Evolutionary conservation across 2,113 vertebrate species (phyloP).

Genomic region (Sorex araneus): DNA sequence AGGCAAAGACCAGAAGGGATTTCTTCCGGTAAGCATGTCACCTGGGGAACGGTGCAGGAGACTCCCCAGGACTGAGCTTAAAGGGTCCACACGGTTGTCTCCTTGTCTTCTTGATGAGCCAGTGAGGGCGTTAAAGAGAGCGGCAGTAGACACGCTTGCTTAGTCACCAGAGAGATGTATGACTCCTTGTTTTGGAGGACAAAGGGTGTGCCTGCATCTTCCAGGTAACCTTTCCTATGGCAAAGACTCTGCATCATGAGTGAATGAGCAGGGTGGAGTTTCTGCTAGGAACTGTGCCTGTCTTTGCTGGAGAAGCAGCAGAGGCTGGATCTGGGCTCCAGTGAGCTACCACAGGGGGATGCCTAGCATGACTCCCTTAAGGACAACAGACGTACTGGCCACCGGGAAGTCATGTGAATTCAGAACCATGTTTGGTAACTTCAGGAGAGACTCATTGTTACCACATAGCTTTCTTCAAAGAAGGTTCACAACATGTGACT

Average conservation of each 20-base stretch:
- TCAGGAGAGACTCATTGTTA: not conserved
- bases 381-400: too few species aligned
- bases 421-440: not conserved
- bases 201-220: not conserved
- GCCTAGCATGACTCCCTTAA: rapidly evolving
- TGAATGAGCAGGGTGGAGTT: not conserved
- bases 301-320: not conserved
- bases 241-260: not conserved
- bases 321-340: not conserved
- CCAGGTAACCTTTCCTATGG: not conserved
- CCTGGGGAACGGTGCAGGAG: not conserved
- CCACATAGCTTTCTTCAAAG: not conserved
- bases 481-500: not conserved
- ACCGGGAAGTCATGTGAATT: not conserved
- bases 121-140: not conserved
- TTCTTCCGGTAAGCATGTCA: not conserved
- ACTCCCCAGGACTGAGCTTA: too few species aligned
- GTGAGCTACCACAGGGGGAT: not conserved
- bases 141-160: not conserved
- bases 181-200: not conserved
- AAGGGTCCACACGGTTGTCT: too few species aligned
- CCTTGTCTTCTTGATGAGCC: not conserved
- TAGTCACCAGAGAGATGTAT: not conserved
- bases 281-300: not conserved
- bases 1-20: not conserved